phyloP scores from a whole-genome alignment of 2,797 vertebrate species.

The Xiphorhynchus erythropygius region DNA sequence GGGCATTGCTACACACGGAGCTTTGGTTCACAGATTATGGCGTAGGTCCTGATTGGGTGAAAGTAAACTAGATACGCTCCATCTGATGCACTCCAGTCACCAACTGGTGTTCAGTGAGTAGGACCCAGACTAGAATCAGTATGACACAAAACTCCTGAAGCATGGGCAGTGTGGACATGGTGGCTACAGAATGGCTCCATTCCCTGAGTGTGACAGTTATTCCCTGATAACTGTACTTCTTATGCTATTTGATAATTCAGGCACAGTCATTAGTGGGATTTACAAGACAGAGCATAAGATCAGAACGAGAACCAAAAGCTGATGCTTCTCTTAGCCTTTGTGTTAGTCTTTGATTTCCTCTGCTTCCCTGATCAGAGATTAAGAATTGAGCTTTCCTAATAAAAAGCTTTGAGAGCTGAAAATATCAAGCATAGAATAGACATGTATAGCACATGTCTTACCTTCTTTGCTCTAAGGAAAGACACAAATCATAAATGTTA shows the following conservation, averaged over 20 bases:
- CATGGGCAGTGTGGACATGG: too few relatives aligned
- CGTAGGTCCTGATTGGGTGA: not conserved
- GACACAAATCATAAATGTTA: not conserved
- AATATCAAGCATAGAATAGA: not conserved
- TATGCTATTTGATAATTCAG: not conserved
- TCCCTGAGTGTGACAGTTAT: accelerated
- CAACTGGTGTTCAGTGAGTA: not conserved
- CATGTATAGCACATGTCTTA: accelerated
- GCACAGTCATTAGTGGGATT: accelerated
- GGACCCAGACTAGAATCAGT: not conserved
- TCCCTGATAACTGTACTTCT: too few relatives aligned
- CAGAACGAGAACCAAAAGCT: not conserved
- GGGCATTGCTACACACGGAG: accelerated
- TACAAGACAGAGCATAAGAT: not conserved
- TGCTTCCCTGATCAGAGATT: not conserved
- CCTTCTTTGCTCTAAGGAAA: not conserved
- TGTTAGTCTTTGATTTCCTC: not conserved
- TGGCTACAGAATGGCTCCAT: not conserved
- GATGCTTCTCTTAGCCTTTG: not conserved
- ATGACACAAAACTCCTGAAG: not conserved
- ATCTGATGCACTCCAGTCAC: not conserved
- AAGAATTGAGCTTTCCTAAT: not conserved
- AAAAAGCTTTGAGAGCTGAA: not conserved
- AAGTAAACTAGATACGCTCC: not conserved
- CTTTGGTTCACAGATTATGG: not conserved